phyloP scores from a whole-genome alignment of 2,797 vertebrate species.

The Lycodopsis pacificus region DNA sequence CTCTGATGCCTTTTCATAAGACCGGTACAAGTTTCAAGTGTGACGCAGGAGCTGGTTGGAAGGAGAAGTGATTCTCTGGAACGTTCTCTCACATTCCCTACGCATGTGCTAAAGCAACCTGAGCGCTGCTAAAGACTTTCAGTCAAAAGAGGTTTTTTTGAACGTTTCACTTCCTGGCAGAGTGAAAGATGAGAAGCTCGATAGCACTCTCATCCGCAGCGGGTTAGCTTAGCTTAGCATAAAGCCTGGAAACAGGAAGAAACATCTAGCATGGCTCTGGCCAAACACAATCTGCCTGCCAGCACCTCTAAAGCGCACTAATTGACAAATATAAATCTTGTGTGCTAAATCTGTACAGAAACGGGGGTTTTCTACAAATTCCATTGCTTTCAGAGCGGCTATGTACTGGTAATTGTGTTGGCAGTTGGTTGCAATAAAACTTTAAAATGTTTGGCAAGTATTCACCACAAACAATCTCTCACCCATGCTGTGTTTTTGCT shows the following conservation, averaged over 20 bases:
- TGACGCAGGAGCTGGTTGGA: slow-evolving; percentile 42
- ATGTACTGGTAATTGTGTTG: neutral
- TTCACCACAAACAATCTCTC: slow-evolving; percentile 5
- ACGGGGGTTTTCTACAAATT: neutral
- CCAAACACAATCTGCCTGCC: neutral
- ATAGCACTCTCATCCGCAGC: neutral
- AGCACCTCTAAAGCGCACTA: neutral
- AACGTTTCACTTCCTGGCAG: neutral
- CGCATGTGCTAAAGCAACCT: slow-evolving; percentile 16
- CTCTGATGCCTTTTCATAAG: slow-evolving; percentile 68
- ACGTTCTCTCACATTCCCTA: slow-evolving; percentile 26
- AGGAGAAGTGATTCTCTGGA: slow-evolving; percentile 28
- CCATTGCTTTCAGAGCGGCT: neutral
- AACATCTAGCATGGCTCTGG: slow-evolving; percentile 1
- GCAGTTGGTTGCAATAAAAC: neutral
- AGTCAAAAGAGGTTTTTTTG: neutral
- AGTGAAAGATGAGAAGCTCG: neutral
- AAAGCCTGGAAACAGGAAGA: neutral
- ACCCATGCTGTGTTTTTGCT: slow-evolving; percentile 15
- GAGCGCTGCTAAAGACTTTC: neutral
- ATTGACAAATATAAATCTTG: neutral
- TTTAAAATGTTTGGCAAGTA: slow-evolving; percentile 18
- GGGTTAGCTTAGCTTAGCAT: neutral
- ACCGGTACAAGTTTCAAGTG: slow-evolving; percentile 55
- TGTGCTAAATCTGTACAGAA: slow-evolving; percentile 2